Base-by-base conservation (phyloP, 2,113 vertebrate species). In the Elaphurus davidianus region DNA sequence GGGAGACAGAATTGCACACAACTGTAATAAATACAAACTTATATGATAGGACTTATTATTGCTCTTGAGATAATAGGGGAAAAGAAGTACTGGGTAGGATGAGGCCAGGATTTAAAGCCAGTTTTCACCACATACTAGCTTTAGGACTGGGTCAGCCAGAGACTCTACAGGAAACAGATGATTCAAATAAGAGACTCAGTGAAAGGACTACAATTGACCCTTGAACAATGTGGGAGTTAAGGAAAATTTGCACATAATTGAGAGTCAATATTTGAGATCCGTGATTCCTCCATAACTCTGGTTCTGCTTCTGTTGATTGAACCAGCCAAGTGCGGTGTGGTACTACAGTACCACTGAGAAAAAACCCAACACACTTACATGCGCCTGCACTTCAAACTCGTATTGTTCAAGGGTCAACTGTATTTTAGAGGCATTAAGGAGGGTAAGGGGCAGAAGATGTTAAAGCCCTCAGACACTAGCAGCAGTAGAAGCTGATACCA, bases 41-140 rank as follows among this genome's bases (percentile, higher is more conserved):
- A 0, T 28, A 50, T 60, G 15, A 55, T 40, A 33, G 1, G 43
- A 84, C 30, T 43, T 84, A 5, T 28, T 67, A 55, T 23, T 96
- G n/a, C 36, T 59, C 30, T n/a, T 47, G 19, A 87, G 4, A n/a
- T 79, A 59, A 76, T 10, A 81, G 23, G 23, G 43, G 16, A 9
- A 89, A 74, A 92, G 91, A 90, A 59, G 52, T 67, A 60, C 27
- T 91, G 23, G 5, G 50, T 64, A 23, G 40, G 27, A 93, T 74
- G 60, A 95, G 67, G 33, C 5, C 54, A 92, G 74, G 40, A 91
- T 93, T 95, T 97, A 85, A 97, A 81, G 64, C 33, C 17, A 47
- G 4, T 45, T 91, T 97, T 89, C 96, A 25, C n/a, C 30, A 33
- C 33, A 28, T 92, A 36, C 2, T 33, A 79, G 59, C 10, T 85